Base-by-base conservation (phyloP, 2,797 vertebrate genomes). In the Trematomus bernacchii region DNA sequence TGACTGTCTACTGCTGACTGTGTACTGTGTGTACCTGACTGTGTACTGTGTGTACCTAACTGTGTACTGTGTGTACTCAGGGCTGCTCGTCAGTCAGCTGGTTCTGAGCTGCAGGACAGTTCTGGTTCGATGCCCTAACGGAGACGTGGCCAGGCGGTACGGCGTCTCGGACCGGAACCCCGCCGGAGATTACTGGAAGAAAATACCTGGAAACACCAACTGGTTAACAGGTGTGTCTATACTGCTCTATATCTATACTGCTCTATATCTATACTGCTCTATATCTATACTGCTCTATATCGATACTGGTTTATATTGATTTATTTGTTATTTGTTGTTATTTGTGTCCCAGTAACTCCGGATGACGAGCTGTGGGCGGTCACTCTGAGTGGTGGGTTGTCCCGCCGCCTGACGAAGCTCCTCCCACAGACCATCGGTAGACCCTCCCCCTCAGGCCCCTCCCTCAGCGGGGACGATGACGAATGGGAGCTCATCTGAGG, bases 171-270 rank as follows among this genome's bases (percentile, higher is more conserved):
- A 97, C 72, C 96, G 96, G 75, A 98, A 99, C 80, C 80, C 97
- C 0, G 97, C 98, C 0, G 98, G 98, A 64, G 98, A 99, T 73
- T 99, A 99, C 92, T 99, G 98, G 98, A 99, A 99, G 88, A 99
- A 98, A 84, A 96, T 97, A 52, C 98, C 98, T 0, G 98, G 98
- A 10, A 92, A 80, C 0, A 93, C 95, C 71, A 89, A 91, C 2
- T 98, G 95, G 84, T 85, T 99, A 63, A 96, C 98, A 90, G 97
- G 98, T 7, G 18, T 2, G 52, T 18, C 33, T 1, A 10, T 6
- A 15, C 23, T 43, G 40, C 23, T 19, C 1, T 10, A 50, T 11
- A 9, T 11, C 18, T 19, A 18, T 18, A 48, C 16, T 48, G 43
- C 10, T 10, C 12, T 46, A 15, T 14, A 15, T 0, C n/a, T 19